Percentiles rank a stretch among this genome's conserved stretches.
These are phyloP conservation scores for Lerema accius DNA, from an alignment of 1,140 invertebrate species.

Conservation along the genomic window DNA sequence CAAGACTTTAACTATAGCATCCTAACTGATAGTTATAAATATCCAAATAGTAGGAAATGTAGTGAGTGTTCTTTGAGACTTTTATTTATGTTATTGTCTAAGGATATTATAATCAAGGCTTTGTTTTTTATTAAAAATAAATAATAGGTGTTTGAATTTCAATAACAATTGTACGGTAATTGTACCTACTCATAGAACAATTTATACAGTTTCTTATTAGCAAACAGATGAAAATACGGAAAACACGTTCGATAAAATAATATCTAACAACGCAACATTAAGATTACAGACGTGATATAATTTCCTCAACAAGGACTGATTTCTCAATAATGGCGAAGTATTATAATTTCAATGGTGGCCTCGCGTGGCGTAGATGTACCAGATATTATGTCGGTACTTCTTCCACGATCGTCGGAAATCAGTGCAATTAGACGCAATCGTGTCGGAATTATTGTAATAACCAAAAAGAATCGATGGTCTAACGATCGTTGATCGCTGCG, in stretches of 20 bases:
- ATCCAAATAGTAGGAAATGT: too few relatives aligned
- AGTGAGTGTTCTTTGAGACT: too few relatives aligned
- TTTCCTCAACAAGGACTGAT: conserved; percentile 66
- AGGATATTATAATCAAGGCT: too few relatives aligned
- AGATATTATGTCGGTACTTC: conserved; percentile 50
- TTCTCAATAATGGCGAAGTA: conserved; percentile 62
- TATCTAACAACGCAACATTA: conserved; percentile 63
- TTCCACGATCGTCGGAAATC: conserved; percentile 67
- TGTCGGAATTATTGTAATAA: conserved; percentile 81
- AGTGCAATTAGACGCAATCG: conserved; percentile 77
- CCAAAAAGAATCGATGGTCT: conserved; percentile 77
- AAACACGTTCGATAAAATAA: conserved; percentile 66
- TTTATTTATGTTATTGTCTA: too few relatives aligned
- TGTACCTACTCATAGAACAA: conserved; percentile 40
- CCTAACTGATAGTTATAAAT: too few relatives aligned
- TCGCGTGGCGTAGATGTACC: conserved; percentile 52
- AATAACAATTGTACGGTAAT: conserved; percentile 37
- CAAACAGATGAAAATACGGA: conserved; percentile 50
- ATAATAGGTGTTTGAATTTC: too few relatives aligned
- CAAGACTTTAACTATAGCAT: too few relatives aligned
- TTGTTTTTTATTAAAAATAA: too few relatives aligned
- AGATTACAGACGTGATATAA: conserved; percentile 64
- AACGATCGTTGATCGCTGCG: conserved; percentile 60
- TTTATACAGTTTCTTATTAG: conserved; percentile 44
- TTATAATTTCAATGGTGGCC: conserved; percentile 57